Base-by-base conservation (phyloP, 2,797 vertebrate genomes). In the Adelosebastes latens region DNA sequence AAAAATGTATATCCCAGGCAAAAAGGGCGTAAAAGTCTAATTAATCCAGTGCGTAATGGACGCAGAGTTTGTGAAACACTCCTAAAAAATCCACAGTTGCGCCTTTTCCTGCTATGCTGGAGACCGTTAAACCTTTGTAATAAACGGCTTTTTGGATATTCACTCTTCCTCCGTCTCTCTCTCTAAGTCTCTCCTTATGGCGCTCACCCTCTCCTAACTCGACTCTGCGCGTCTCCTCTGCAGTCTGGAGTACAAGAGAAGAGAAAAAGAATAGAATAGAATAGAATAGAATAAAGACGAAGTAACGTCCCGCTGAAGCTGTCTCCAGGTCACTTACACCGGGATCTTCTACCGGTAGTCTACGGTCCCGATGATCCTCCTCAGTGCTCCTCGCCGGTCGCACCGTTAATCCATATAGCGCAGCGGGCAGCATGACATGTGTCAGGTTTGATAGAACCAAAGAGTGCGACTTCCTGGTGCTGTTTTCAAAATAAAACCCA, bases 401-500 rank as follows among this genome's bases (percentile, higher is more conserved):
- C 86, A 66, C 86, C 20, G 83, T 69, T 92, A 91, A 93, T 92
- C 92, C 91, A 66, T 2, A 52, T 1, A 72, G 77, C 72, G 73
- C 68, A 73, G 64, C 78, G 52, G 61, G 58, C 56, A 31, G 58
- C 56, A 31, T 4, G 53, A 61, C 46, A n/a, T 6, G 0, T 8
- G 31, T 65, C 76, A 72, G 18, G 29, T 10, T 3, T 5, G 7
- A 64, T 0, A 2, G 0, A 5, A 9, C 2, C 1, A 5, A n/a
- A 25, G 0, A 6, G 8, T 0, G 1, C 3, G 0, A 49, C 78
- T 86, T 93, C 93, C 93, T 27, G 36, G 0, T 11, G 2, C 0
- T 0, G 2, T 6, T 87, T 90, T 89, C 91, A 91, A 76, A 92
- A 87, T 92, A 91, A 91, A 85, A 75, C 1, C 0, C 13, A 7